These are phyloP conservation scores for Heliconius charithonia DNA, from an alignment of 2,888 invertebrate genomes.

Conservation along the genomic window DNA sequence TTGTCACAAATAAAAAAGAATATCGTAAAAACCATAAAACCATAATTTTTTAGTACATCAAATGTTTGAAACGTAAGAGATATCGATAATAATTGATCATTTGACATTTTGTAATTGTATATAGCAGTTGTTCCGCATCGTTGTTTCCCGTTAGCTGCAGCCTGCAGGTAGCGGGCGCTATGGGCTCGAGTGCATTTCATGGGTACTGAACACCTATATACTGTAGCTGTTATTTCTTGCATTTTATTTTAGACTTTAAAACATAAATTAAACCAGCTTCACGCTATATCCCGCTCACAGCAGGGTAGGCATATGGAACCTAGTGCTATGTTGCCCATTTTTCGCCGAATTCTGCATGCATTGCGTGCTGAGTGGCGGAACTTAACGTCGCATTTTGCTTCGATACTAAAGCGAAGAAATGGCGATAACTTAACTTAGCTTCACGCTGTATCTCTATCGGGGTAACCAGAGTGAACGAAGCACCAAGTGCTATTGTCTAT, in stretches of 20 bases:
- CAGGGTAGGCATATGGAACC: not conserved
- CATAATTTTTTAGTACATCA: not conserved
- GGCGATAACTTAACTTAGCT: too few relatives aligned
- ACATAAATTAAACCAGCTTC: not conserved
- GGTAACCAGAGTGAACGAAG: too few relatives aligned
- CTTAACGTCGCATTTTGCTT: too few relatives aligned
- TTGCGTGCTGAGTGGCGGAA: not conserved
- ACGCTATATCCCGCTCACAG: not conserved
- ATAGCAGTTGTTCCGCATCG: constrained; percentile 31
- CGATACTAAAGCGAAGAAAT: too few relatives aligned
- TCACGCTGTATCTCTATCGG: too few relatives aligned
- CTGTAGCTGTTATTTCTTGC: constrained; percentile 7
- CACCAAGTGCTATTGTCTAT: too few relatives aligned
- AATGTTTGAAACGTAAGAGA: not conserved
- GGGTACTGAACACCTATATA: constrained; percentile 18
- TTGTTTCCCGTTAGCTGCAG: constrained; percentile 26
- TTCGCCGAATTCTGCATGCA: not conserved
- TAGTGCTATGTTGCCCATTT: not conserved
- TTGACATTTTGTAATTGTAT: constrained; percentile 13
- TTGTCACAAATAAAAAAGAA: not conserved
- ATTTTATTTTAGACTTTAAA: not conserved
- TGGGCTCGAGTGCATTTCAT: constrained; percentile 33
- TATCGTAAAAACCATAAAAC: not conserved
- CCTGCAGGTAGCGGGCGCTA: constrained; percentile 26
- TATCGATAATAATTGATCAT: constrained; percentile 18